These are phyloP conservation scores for Electrophaes corylata DNA, from an alignment of 2,888 invertebrate species.

Conservation along the genomic window DNA sequence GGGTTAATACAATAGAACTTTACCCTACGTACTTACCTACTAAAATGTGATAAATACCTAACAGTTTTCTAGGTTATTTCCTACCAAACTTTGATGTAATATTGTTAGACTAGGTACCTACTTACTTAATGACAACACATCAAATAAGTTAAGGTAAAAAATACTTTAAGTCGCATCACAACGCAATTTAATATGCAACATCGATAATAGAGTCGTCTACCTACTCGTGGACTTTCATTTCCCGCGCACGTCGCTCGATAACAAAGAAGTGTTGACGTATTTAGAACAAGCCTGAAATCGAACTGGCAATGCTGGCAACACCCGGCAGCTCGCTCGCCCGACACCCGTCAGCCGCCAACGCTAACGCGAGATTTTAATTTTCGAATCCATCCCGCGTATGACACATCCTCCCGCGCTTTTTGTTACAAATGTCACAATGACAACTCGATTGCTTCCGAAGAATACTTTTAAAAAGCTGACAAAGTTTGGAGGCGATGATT, in stretches of 20 bases:
- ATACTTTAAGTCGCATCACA: constrained; percentile 51
- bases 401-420: constrained; percentile 65
- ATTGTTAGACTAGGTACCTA: no score
- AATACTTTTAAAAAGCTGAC: constrained; percentile 67
- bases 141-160: no score
- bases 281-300: constrained; percentile 85
- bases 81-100: no score
- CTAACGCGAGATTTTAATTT: constrained; percentile 80
- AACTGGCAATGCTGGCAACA: constrained; percentile 57
- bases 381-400: constrained; percentile 75
- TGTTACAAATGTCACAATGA: constrained; percentile 68
- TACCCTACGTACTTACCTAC: no score
- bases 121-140: no score
- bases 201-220: constrained; percentile 74
- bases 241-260: constrained; percentile 78
- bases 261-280: constrained; percentile 83
- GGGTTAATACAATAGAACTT: no score
- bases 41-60: no score
- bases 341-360: constrained; percentile 75
- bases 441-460: constrained; percentile 66
- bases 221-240: constrained; percentile 81
- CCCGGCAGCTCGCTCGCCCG: constrained; percentile 54
- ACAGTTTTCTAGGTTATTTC: no score
- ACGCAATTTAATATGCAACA: constrained; percentile 68
- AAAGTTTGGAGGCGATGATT: constrained; percentile 61